Evolutionary conservation across 2,113 vertebrate species (phyloP).

Genomic region (Scortum barcoo): DNA sequence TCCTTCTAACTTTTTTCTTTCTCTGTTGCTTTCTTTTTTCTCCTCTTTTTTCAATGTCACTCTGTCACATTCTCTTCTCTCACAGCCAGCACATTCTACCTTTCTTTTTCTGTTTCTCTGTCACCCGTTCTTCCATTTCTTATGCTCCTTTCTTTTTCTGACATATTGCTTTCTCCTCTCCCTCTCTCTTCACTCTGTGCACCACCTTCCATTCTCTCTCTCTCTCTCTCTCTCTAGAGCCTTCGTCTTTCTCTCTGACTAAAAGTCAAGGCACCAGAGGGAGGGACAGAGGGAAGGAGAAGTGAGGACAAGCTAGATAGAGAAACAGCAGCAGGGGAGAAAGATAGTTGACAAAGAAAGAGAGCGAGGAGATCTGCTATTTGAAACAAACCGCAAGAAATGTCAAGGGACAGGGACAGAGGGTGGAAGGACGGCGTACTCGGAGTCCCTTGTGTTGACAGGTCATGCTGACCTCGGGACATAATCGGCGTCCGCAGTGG

Average conservation of each 20-base stretch:
- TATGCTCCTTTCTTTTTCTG: slow-evolving; percentile 48
- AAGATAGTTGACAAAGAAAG: slow-evolving; percentile 42
- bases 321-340: slow-evolving; percentile 42
- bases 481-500: not conserved
- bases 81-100: slow-evolving; percentile 41
- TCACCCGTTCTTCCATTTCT: slow-evolving; percentile 53
- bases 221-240: slow-evolving; percentile 28
- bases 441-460: slow-evolving; percentile 19
- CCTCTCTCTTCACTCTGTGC: slow-evolving; percentile 4
- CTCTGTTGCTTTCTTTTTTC: slow-evolving; percentile 29
- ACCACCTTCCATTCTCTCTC: slow-evolving; percentile 30
- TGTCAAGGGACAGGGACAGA: slow-evolving; percentile 31
- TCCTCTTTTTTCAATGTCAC: slow-evolving; percentile 35
- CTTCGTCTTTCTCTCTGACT: slow-evolving; percentile 28
- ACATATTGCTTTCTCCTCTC: slow-evolving; percentile 43
- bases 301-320: slow-evolving; percentile 23
- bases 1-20: slow-evolving; percentile 44
- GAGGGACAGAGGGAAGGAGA: slow-evolving; percentile 43
- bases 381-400: slow-evolving; percentile 44
- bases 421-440: not conserved
- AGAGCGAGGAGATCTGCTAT: slow-evolving; percentile 39
- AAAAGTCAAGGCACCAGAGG: slow-evolving; percentile 56
- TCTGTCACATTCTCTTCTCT: slow-evolving; percentile 53
- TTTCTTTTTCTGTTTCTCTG: slow-evolving; percentile 65
- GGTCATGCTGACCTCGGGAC: slow-evolving; percentile 19